Base-by-base conservation (phyloP, 2,797 vertebrate species). In the Xiphophorus birchmanni region DNA sequence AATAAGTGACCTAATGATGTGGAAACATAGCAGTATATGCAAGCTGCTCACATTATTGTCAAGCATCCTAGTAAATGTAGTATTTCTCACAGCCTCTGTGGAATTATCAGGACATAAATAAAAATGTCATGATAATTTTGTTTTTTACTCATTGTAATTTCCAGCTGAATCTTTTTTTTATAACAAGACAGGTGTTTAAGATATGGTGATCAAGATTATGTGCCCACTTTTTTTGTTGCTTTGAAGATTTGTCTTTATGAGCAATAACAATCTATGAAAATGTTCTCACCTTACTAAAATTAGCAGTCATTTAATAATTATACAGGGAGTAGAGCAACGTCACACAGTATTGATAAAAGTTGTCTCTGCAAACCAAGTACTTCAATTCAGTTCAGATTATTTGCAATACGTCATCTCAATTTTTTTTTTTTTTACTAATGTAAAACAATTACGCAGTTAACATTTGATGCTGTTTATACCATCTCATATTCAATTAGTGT, bases 1-100 rank as follows among this genome's bases (percentile, higher is more conserved):
- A 90, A 90, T 92, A 83, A 86, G 65, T 84, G 65, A 86, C 87
- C 85, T 83, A 88, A 81, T 91, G 84, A 52, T 75, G 88, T 78
- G 86, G 83, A 91, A 91, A 92, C 77, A 78, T 58, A 82, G 67
- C 79, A 75, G 35, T 83, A 80, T 89, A 74, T 87, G 80, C 76
- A 78, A 47, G 76, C 76, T 58, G 29, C 75, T 76, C 84, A 77
- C 45, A 26, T 44, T 77, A 79, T 71, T 77, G 69, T 67, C 52
- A 2, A 69, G 73, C 32, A 37, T 75, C 80, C 52, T 77, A 42
- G 44, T 85, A 35, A 69, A 77, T 79, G 37, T 29, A 23, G 80
- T 83, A 80, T 82, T 84, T 82, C 83, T 77, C 65, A 76, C 26
- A 75, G 10, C 47, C 56, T 82, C 13, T 81, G 21, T 48, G n/a